Percentiles rank a stretch among this genome's conserved stretches.
These are phyloP conservation scores for Pycnomerus fuliginosus DNA, from an alignment of 2,888 invertebrate species.

Conservation along the genomic window DNA sequence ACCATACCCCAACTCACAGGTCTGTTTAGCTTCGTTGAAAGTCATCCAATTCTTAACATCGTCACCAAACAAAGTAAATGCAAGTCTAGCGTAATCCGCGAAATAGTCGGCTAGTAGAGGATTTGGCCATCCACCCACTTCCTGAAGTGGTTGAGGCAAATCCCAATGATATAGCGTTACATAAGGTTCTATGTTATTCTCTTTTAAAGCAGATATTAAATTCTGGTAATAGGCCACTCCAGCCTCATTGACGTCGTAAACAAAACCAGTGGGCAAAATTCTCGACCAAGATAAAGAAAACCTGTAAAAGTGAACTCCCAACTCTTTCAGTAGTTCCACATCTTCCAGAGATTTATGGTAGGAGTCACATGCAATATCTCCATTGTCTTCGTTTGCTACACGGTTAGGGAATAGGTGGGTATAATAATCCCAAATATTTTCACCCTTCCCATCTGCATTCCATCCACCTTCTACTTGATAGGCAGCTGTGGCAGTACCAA, in stretches of 20 bases:
- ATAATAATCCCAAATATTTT: conserved; percentile 30
- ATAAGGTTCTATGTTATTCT: conserved; percentile 57
- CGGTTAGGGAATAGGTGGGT: conserved; percentile 54
- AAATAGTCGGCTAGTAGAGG: conserved; percentile 57
- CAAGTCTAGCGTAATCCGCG: conserved; percentile 57
- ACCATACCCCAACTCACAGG: conserved; percentile 40
- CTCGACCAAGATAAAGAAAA: conserved; percentile 78
- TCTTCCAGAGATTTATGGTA: conserved; percentile 67
- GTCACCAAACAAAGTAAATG: conserved; percentile 35
- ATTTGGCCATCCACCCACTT: conserved; percentile 32
- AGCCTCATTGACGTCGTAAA: conserved; percentile 63
- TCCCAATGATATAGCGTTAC: conserved; percentile 60
- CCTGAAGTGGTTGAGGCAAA: conserved; percentile 55
- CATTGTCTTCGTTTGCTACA: conserved; percentile 59
- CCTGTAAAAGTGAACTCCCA: conserved; percentile 66
- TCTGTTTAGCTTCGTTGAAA: conserved; percentile 54
- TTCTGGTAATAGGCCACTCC: conserved; percentile 58
- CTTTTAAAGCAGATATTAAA: conserved; percentile 48
- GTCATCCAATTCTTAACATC: conserved; percentile 55
- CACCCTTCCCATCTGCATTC: conserved; percentile 41
- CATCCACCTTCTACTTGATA: conserved; percentile 50
- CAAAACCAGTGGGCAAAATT: conserved; percentile 68
- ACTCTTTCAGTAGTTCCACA: conserved; percentile 61
- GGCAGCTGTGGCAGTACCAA: conserved; percentile 37
- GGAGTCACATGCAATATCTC: conserved; percentile 68